Conservation (phyloP, 2,797 vertebrate genomes). For the Macropus fuliginosus region DNA sequence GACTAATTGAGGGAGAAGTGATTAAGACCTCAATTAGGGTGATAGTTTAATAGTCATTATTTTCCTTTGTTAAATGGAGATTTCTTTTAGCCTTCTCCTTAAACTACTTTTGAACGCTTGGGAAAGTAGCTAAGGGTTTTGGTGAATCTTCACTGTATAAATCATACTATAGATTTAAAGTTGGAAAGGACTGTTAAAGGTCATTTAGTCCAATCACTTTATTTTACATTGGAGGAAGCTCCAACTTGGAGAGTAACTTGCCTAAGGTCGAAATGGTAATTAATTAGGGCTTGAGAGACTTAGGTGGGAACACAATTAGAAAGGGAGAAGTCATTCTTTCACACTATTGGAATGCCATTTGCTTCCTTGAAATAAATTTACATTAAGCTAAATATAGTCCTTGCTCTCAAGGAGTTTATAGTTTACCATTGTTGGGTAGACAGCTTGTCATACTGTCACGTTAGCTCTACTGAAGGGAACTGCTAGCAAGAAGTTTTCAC, state of each 20-base stretch:
- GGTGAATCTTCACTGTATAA: not conserved
- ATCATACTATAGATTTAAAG: not conserved
- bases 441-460: not conserved
- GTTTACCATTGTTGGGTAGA: not conserved
- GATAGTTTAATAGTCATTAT: not conserved
- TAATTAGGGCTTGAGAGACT: not conserved
- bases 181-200: not conserved
- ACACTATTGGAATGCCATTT: not conserved
- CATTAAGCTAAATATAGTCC: not conserved
- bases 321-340: not conserved
- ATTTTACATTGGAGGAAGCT: not conserved
- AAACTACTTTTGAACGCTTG: not conserved
- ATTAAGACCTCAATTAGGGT: not conserved
- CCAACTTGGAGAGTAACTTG: not conserved
- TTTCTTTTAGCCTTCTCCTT: not conserved
- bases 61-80: not conserved
- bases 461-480: constrained; percentile 3
- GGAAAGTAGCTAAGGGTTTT: not conserved
- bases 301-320: not conserved
- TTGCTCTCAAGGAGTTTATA: not conserved
- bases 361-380: not conserved
- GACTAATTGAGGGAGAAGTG: not conserved
- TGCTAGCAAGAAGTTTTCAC: constrained; percentile 25
- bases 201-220: not conserved
- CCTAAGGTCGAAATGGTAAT: not conserved